Conservation (phyloP, 2,797 vertebrate species). For the Eutrigla gurnardus region DNA sequence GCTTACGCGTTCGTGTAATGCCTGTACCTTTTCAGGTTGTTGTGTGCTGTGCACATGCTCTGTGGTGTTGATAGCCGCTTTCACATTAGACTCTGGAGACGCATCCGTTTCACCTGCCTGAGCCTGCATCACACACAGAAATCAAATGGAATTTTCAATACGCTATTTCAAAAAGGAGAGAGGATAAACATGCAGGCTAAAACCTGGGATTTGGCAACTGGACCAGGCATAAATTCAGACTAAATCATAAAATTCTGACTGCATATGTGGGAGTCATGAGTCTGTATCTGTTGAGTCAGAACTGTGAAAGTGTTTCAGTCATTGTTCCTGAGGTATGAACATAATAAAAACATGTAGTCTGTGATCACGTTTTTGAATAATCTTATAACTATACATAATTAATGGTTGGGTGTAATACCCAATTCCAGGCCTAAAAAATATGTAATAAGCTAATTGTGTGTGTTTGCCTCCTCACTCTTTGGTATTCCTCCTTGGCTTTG, state of each 20-base stretch:
- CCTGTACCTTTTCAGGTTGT: constrained; percentile 76
- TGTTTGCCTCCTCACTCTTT: constrained; percentile 85
- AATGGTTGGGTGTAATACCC: accelerated
- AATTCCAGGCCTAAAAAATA: neutral
- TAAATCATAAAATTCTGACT: neutral
- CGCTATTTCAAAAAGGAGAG: neutral
- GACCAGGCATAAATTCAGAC: neutral
- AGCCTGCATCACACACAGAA: constrained; percentile 57
- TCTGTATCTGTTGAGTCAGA: neutral
- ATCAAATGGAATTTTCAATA: neutral
- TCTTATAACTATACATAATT: neutral
- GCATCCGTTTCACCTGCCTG: constrained; percentile 71
- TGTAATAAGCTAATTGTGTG: neutral
- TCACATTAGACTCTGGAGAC: constrained; percentile 56
- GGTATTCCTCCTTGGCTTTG: constrained; percentile 97
- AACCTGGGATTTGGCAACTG: neutral
- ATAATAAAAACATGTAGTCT: neutral
- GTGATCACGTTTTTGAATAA: neutral
- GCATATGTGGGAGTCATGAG: neutral
- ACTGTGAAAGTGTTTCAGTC: constrained; percentile 2
- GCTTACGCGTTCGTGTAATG: neutral
- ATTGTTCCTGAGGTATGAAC: neutral
- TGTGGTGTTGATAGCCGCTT: constrained; percentile 31
- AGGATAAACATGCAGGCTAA: neutral
- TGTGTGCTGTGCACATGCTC: constrained; percentile 54